Base-by-base conservation (phyloP, 2,113 vertebrate species). In the Dromiciops gliroides region DNA sequence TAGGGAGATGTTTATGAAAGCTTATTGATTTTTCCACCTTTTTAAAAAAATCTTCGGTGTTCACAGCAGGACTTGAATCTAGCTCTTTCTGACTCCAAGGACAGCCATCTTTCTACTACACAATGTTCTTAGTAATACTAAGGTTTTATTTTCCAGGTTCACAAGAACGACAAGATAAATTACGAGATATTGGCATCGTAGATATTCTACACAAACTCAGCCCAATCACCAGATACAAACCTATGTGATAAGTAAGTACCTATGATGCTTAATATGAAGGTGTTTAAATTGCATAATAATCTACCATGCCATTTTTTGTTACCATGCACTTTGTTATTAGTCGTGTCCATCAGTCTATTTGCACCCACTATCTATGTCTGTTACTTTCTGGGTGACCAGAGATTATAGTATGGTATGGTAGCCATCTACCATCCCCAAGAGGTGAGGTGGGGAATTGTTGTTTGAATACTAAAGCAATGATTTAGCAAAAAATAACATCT, bases 161-260 rank as follows among this genome's bases (percentile, higher is more conserved):
- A 97, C 99, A 99, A 98, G 99, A 99, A 95, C 99, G 99, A 51
- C 99, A 99, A 92, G 99, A 99, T 98, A 99, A 99, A 97, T 98
- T 99, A 94, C 99, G 99, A 98, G 99, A 99, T 98, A 99, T 99
- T 98, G 99, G 99, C 97, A 99, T 99, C 88, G 99, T 99, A 95
- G 99, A 99, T 98, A 99, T 99, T 97, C 98, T 99, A 96, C 99
- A 99, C 98, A 99, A 99, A 98, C 98, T 99, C 96, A 99, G 99
- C 97, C 97, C 99, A 99, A 98, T 99, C 99, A 53, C 98, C 99
- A 8, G 99, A 99, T 98, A 98, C 99, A 96, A 99, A 99, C 98
- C 99, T 99, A 96, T 99, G 99, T 97, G 99, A 99, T 98, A 99
- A 99, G 99, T 99, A 96, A 98, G 99, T 98, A 98, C 97, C 88